Percentiles rank a stretch among this genome's conserved stretches.
Conservation (phyloP, 2,888 invertebrate species). For the Aromia moschata region DNA sequence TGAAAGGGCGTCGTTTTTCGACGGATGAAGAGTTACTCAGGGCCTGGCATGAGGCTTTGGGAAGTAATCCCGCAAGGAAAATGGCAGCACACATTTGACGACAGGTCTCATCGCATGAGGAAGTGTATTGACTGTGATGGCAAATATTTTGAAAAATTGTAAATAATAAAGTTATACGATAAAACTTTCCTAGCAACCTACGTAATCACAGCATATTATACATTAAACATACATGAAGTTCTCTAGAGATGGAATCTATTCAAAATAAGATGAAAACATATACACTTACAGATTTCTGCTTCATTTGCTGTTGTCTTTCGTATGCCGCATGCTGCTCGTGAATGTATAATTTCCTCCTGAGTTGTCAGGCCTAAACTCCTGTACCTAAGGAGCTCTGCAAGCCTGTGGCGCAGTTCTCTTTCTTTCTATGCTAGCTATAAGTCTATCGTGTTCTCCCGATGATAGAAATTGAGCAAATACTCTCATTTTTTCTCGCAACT, state of each 20-base stretch:
- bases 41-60: too few species aligned
- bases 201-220: conserved; percentile 10
- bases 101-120: too few species aligned
- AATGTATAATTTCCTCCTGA: conserved; percentile 86
- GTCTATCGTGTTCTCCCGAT: conserved; percentile 82
- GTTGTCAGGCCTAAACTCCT: conserved; percentile 86
- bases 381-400: conserved; percentile 85
- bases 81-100: too few species aligned
- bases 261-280: conserved; percentile 15
- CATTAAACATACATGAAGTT: conserved; percentile 4
- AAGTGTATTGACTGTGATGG: too few species aligned
- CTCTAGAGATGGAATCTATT: background rate
- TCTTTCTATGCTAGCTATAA: conserved; percentile 80
- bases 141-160: too few species aligned
- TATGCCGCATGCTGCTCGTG: conserved; percentile 79
- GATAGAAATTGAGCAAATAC: conserved; percentile 91
- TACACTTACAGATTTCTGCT: conserved; percentile 72
- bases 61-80: too few species aligned
- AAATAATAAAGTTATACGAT: too few species aligned
- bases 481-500: conserved; percentile 84
- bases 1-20: too few species aligned
- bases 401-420: conserved; percentile 82
- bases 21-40: too few species aligned
- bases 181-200: too few species aligned
- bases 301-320: conserved; percentile 65